Conservation (phyloP, 2,113 vertebrate genomes). For the Oreotrochilus melanogaster region DNA sequence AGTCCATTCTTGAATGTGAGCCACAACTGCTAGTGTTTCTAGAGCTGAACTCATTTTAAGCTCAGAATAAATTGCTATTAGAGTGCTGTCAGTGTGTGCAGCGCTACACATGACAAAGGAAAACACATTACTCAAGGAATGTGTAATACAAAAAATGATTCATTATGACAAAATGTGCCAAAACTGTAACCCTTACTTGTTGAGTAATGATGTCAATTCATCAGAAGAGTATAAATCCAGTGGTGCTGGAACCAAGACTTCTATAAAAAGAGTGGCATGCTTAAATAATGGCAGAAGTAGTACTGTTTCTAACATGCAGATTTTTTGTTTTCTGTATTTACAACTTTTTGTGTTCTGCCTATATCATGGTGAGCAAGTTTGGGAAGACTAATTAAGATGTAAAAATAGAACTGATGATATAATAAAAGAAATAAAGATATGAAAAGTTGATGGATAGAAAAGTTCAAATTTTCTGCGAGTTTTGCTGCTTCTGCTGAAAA, state of each 20-base stretch:
- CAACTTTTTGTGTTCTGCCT: neutral
- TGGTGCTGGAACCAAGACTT: neutral
- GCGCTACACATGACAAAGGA: neutral
- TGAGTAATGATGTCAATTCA: neutral
- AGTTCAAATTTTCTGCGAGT: neutral
- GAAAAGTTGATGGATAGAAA: neutral
- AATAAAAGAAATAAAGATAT: neutral
- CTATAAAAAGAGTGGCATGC: neutral
- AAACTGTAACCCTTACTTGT: neutral
- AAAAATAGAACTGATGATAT: neutral
- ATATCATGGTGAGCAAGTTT: neutral
- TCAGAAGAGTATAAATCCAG: neutral
- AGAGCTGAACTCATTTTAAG: neutral
- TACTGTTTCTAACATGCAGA: neutral
- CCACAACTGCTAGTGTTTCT: neutral
- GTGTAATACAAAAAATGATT: neutral
- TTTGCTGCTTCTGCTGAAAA: neutral
- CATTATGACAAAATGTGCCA: neutral
- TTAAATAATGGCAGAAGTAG: neutral
- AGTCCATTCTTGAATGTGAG: neutral
- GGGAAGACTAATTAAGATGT: neutral
- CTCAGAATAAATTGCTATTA: neutral
- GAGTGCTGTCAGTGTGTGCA: neutral
- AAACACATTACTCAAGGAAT: neutral
- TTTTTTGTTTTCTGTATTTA: neutral